These are phyloP conservation scores for Poecile montanus DNA, from an alignment of 2,797 vertebrate species.

Conservation along the genomic window DNA sequence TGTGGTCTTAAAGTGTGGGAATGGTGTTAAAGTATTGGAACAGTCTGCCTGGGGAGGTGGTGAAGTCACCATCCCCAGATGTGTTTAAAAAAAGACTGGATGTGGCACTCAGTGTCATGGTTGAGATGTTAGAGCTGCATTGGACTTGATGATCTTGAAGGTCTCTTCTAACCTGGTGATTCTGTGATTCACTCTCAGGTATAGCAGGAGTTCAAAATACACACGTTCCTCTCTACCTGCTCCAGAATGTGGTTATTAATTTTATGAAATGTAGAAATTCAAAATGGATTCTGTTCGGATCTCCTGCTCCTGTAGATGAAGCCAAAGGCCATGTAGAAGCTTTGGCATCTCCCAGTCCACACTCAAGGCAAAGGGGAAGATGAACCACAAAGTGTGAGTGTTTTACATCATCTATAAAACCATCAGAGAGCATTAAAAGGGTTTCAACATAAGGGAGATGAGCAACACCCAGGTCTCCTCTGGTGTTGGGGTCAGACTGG, in stretches of 20 bases:
- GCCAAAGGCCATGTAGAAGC: not conserved
- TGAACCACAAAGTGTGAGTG: not conserved
- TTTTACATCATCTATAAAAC: not conserved
- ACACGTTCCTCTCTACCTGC: not conserved
- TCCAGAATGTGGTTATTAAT: not conserved
- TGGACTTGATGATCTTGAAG: too few relatives aligned
- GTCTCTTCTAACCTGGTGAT: too few relatives aligned
- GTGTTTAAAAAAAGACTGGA: too few relatives aligned
- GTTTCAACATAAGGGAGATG: not conserved
- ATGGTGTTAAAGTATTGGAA: too few relatives aligned
- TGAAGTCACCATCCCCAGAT: too few relatives aligned
- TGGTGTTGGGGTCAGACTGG: not conserved
- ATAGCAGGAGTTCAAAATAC: not conserved
- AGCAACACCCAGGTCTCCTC: not conserved
- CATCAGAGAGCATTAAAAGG: not conserved
- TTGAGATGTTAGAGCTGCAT: too few relatives aligned
- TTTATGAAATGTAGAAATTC: not conserved
- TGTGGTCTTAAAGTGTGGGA: too few relatives aligned
- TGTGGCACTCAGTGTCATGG: too few relatives aligned
- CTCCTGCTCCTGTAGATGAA: not conserved
- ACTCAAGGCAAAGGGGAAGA: not conserved
- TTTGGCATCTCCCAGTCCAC: not conserved
- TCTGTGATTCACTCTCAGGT: not conserved
- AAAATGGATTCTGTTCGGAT: not conserved
- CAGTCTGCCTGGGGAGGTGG: too few relatives aligned